A percentile compares a stretch with the other conserved stretches of the same genome.
These are phyloP conservation scores for Octomys mimax DNA, from an alignment of 2,797 vertebrate species.

Conservation along the genomic window DNA sequence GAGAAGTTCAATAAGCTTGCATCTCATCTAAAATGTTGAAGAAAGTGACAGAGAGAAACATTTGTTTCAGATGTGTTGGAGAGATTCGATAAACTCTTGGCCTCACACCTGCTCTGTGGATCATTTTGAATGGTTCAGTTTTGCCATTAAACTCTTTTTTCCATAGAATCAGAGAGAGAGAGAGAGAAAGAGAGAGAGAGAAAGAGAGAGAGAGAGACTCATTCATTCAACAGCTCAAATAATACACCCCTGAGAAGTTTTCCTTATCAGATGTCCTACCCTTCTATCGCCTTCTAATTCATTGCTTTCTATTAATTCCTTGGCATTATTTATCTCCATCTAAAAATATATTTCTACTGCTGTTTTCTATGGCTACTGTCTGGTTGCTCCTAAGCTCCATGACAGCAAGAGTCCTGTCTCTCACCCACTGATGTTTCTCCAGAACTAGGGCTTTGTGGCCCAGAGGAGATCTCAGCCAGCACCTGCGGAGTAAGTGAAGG, in stretches of 20 bases:
- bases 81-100: background rate
- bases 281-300: background rate
- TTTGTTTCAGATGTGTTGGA: background rate
- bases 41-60: constrained; percentile 5
- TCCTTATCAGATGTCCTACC: background rate
- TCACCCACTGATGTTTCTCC: background rate
- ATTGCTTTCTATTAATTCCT: background rate
- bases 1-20: background rate
- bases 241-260: background rate
- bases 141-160: background rate
- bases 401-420: background rate
- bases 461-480: background rate
- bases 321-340: background rate
- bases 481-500: background rate
- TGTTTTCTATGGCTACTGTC: background rate
- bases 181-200: background rate
- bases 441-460: background rate
- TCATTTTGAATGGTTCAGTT: background rate
- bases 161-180: background rate
- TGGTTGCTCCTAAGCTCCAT: background rate
- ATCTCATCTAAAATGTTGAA: constrained; percentile 49
- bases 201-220: background rate
- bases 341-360: background rate
- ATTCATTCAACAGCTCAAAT: background rate
- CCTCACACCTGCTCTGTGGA: background rate